Conservation (phyloP, 2,113 vertebrate species). For the Erythrocercus mccallii region DNA sequence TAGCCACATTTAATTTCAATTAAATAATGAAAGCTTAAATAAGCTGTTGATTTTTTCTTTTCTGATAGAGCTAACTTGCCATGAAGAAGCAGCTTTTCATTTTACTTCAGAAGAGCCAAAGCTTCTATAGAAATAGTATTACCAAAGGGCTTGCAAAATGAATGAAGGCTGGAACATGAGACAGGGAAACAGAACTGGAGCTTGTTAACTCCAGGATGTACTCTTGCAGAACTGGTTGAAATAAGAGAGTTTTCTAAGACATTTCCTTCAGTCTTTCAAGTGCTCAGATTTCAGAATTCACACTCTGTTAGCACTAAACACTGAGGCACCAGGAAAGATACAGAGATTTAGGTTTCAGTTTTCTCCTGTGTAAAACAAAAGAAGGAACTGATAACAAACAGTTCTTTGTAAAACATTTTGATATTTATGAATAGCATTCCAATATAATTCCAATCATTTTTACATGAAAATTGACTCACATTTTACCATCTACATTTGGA, state of each 20-base stretch:
- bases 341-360: not conserved
- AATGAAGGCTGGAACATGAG: not conserved
- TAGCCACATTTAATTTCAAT: not conserved
- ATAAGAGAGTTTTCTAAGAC: not conserved
- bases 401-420: not conserved
- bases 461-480: not conserved
- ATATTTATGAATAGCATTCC: not conserved
- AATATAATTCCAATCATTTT: not conserved
- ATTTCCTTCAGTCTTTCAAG: not conserved
- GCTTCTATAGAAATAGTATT: not conserved
- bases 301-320: not conserved
- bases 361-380: not conserved
- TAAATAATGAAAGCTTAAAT: conserved; percentile 32
- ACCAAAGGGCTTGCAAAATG: not conserved
- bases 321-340: not conserved
- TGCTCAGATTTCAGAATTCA: not conserved
- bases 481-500: not conserved
- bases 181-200: not conserved
- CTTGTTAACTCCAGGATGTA: not conserved
- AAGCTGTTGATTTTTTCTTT: conserved; percentile 29
- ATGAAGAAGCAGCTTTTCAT: not conserved
- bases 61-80: conserved; percentile 18
- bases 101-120: not conserved
- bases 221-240: not conserved
- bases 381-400: not conserved